A percentile compares a stretch with the other conserved stretches of the same genome.
These are phyloP conservation scores for Sclerurus mexicanus DNA, from an alignment of 2,113 vertebrate genomes.

Conservation along the genomic window DNA sequence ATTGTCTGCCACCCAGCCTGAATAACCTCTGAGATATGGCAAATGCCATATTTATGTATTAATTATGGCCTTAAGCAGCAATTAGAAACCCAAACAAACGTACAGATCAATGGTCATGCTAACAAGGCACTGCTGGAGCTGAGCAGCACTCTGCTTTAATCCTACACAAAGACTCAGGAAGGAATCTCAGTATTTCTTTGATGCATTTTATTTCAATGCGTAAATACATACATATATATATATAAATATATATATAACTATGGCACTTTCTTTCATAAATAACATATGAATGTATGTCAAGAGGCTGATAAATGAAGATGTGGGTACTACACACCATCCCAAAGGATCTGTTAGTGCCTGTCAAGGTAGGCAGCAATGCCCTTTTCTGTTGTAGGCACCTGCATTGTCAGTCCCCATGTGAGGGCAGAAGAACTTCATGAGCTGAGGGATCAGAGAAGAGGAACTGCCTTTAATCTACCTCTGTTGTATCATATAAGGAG, in stretches of 20 bases:
- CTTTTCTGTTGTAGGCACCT: background rate
- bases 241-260: background rate
- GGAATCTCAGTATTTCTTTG: background rate
- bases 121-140: background rate
- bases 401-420: rapidly evolving
- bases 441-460: background rate
- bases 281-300: background rate
- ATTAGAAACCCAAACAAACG: background rate
- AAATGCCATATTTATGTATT: background rate
- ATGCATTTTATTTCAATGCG: background rate
- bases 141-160: background rate
- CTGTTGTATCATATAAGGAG: background rate
- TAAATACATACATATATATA: background rate
- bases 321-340: background rate
- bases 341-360: background rate
- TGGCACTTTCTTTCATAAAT: background rate
- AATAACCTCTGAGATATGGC: background rate
- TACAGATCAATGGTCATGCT: background rate
- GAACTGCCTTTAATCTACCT: background rate
- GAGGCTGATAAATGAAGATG: background rate
- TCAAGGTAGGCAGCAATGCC: background rate
- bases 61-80: background rate
- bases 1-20: background rate
- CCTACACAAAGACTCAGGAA: background rate
- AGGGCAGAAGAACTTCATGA: background rate